Base-by-base conservation (phyloP, 2,888 invertebrate species). In the Drosophila neotestacea region DNA sequence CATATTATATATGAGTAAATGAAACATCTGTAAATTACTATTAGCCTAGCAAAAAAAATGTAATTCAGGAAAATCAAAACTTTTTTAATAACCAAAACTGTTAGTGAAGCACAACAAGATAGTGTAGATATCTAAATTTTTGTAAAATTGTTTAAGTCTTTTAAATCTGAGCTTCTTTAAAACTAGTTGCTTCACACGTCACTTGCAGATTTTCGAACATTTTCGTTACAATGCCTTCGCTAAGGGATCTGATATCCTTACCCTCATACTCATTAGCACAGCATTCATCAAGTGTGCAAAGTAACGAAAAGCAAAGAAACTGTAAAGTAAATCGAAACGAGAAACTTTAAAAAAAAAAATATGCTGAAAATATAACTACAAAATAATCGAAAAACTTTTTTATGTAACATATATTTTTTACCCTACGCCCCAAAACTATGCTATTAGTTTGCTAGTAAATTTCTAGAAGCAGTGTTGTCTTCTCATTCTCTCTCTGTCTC, bases 381-480 rank as follows among this genome's bases (percentile, higher is more conserved):
- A 77, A 67, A 84, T 84, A 81, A 81, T 81, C 75, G 81, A 81
- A 84, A 84, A 81, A 81, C 54, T 84, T 81, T 81, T 66, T 55
- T 70, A 73, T 78, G 69, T 65, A 70, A 60, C 50, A 62, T 60
- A 55, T 55, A 63, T 64, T 63, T 51, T 65, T 44, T 28, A 30
- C n/a, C 6, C 59, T 39, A 27, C 9, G 28, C 30, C 27, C 55
- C 34, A 36, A 52, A 82, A 73, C 60, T 75, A 69, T 75, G 62
- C 58, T 48, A 63, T 69, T 65, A 61, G 65, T 62, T 59, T 48
- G 27, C 13, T 48, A 66, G 48, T 65, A 61, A 66, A 60, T 61
- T 60, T 56, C 52, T 46, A 30, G 38, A 39, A 34, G 16, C 47
- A n/a, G 16, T 10, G 39, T 41, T 41, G 56, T 32, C 13, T 4